Percentiles rank a stretch among this genome's conserved stretches.
phyloP scores from a whole-genome alignment of 2,797 vertebrate species.

The Brachymystax lenok region DNA sequence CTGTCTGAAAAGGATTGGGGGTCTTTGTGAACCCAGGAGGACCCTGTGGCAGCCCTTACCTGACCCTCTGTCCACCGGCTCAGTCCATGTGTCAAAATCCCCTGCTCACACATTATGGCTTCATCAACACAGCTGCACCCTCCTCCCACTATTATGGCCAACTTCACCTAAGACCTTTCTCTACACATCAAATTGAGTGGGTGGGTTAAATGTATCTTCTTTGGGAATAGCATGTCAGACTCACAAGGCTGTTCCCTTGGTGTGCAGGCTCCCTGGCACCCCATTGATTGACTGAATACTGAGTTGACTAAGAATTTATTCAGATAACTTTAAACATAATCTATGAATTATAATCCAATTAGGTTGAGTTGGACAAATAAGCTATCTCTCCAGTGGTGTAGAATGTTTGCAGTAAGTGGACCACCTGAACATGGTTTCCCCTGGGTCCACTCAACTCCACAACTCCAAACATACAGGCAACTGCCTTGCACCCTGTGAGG shows the following conservation, averaged over 20 bases:
- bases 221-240: not conserved
- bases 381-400: not conserved
- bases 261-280: not conserved
- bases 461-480: conserved; percentile 18
- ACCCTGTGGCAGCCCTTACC: conserved; percentile 4
- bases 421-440: conserved; percentile 46
- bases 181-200: not conserved
- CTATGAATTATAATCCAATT: not conserved
- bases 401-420: conserved; percentile 8
- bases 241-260: not conserved
- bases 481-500: conserved; percentile 52
- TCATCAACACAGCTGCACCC: not conserved
- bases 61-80: conserved; percentile 1
- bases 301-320: not conserved
- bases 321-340: not conserved
- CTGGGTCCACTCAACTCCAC: conserved; percentile 34
- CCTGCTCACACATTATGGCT: conserved; percentile 2
- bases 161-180: not conserved
- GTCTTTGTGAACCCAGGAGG: not conserved
- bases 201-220: not conserved
- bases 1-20: conserved; percentile 5
- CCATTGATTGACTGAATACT: not conserved
- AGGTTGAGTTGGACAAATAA: conserved; percentile 25
- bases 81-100: not conserved
- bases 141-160: not conserved